Evolutionary conservation across 2,888 invertebrate genomes (phyloP).

Genomic region (Myopa tessellatipennis): DNA sequence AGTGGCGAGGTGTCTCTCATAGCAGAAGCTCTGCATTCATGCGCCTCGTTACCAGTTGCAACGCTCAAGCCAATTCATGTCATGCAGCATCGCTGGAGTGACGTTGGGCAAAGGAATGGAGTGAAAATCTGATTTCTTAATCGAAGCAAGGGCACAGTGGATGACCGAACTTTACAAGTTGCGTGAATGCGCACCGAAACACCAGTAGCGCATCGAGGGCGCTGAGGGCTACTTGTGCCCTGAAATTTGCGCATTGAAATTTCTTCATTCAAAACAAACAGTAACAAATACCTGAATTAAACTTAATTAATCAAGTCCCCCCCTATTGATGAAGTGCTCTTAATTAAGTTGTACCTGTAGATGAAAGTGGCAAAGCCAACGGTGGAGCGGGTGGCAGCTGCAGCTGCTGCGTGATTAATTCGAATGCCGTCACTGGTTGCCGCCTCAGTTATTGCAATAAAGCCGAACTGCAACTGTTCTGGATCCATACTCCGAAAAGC

Average conservation of each 20-base stretch:
- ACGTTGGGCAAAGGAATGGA: neutral
- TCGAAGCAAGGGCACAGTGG: neutral
- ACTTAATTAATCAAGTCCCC: too few relatives aligned
- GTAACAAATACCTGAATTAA: too few relatives aligned
- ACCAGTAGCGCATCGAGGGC: too few relatives aligned
- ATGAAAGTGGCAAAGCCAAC: conserved; percentile 43
- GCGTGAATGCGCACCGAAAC: too few relatives aligned
- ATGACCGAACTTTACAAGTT: neutral
- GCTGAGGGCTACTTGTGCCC: neutral
- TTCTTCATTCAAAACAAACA: too few relatives aligned
- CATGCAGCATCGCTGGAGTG: neutral
- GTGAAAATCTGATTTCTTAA: neutral
- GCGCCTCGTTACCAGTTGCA: neutral
- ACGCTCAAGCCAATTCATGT: neutral
- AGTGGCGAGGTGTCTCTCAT: conserved; percentile 1
- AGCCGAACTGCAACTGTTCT: conserved; percentile 48
- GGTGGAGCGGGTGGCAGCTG: conserved; percentile 35
- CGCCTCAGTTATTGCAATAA: conserved; percentile 68
- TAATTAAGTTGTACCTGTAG: conserved; percentile 50
- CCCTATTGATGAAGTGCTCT: too few relatives aligned
- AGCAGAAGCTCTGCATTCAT: neutral
- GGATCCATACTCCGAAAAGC: conserved; percentile 60
- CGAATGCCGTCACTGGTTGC: conserved; percentile 32
- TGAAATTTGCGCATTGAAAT: too few relatives aligned
- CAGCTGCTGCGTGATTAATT: conserved; percentile 41